These are phyloP conservation scores for Melolontha melolontha DNA, from an alignment of 2,888 invertebrate species.

Conservation along the genomic window DNA sequence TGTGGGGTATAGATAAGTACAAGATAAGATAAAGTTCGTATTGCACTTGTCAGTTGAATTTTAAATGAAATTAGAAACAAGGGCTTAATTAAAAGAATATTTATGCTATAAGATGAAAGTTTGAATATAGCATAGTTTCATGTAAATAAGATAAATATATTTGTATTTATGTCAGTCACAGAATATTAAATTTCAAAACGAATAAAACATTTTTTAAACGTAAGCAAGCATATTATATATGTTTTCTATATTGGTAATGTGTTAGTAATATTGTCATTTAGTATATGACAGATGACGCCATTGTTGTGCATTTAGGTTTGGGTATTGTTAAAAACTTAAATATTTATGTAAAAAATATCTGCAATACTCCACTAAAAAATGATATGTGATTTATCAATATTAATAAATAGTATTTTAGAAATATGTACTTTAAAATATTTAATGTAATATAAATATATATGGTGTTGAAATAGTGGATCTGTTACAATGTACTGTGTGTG, in stretches of 20 bases:
- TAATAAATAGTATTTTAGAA: slow-evolving; percentile 6
- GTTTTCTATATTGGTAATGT: slow-evolving; percentile 20
- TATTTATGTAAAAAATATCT: slow-evolving; percentile 19
- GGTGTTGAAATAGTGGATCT: slow-evolving; percentile 35
- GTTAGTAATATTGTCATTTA: slow-evolving; percentile 19
- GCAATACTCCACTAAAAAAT: slow-evolving; percentile 11
- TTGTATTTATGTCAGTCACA: slow-evolving; percentile 2
- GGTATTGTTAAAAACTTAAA: slow-evolving; percentile 27
- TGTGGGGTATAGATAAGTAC: slow-evolving; percentile 19
- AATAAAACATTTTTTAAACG: slow-evolving; percentile 3
- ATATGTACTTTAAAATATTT: background rate
- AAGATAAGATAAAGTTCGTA: slow-evolving; percentile 23
- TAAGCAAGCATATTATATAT: slow-evolving; percentile 13
- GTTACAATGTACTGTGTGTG: slow-evolving; percentile 31
- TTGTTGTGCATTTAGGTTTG: slow-evolving; percentile 30
- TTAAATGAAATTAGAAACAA: slow-evolving; percentile 13
- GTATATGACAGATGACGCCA: slow-evolving; percentile 28
- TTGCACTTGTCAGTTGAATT: slow-evolving; percentile 13
- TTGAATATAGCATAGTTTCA: background rate
- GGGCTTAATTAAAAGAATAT: slow-evolving; percentile 16
- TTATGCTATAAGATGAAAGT: background rate
- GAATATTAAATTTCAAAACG: slow-evolving; percentile 9
- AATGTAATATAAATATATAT: slow-evolving; percentile 13
- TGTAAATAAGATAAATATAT: background rate
- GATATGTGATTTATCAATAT: background rate